Evolutionary conservation across 2,888 invertebrate genomes (phyloP).

Genomic region (Tipula vernalis): DNA sequence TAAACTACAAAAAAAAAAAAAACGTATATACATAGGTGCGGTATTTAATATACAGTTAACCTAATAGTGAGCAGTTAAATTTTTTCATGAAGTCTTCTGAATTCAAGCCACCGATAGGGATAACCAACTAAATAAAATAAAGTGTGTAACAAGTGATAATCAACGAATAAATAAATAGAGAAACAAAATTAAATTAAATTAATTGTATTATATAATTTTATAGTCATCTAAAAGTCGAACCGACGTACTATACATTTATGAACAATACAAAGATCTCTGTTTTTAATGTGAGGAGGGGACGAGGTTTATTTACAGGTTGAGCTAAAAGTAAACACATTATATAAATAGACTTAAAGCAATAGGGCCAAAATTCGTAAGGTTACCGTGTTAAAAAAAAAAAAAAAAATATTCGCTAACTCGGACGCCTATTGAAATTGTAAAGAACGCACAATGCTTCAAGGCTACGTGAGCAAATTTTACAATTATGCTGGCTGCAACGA

Average conservation of each 20-base stretch:
- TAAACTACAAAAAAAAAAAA: neutral
- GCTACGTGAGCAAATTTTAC: too few species aligned
- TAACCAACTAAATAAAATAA: neutral
- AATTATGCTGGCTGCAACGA: too few species aligned
- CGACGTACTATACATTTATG: neutral
- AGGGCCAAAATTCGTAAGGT: too few species aligned
- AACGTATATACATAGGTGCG: neutral
- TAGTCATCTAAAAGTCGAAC: neutral
- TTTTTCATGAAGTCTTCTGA: neutral
- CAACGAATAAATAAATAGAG: neutral
- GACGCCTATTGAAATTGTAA: too few species aligned
- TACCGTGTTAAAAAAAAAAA: too few species aligned
- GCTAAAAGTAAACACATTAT: too few species aligned
- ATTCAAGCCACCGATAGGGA: neutral
- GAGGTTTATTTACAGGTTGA: too few species aligned
- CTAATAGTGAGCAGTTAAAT: neutral
- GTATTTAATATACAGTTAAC: neutral
- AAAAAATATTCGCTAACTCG: too few species aligned
- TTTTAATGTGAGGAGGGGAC: neutral
- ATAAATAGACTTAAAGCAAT: too few species aligned
- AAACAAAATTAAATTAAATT: neutral
- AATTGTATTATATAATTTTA: neutral
- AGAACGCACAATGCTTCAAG: too few species aligned
- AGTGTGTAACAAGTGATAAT: neutral
- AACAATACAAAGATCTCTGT: neutral